Evolutionary conservation across 2,888 invertebrate genomes (phyloP).

Genomic region (Cabera pusaria): DNA sequence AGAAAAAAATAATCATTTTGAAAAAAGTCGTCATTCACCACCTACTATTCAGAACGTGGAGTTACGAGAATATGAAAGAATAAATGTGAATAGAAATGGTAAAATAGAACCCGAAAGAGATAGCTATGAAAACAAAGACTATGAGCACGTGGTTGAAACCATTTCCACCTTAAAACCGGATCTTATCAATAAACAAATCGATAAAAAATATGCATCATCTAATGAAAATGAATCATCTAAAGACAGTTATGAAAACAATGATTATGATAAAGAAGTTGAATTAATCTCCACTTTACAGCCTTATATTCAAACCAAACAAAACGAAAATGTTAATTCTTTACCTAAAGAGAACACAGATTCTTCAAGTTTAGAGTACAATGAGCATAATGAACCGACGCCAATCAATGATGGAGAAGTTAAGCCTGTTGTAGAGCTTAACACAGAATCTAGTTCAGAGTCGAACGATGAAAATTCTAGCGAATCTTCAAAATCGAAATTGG

Average conservation of each 20-base stretch:
- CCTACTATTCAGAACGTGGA: slow-evolving; percentile 51
- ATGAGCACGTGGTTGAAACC: slow-evolving; percentile 32
- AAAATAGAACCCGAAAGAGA: slow-evolving; percentile 46
- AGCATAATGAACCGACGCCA: slow-evolving; percentile 41
- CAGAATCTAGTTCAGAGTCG: slow-evolving; percentile 50
- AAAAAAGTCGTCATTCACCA: slow-evolving; percentile 20
- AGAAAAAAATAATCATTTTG: slow-evolving; percentile 1
- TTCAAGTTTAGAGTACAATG: slow-evolving; percentile 33
- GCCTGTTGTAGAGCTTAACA: slow-evolving; percentile 69
- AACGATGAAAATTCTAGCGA: slow-evolving; percentile 40
- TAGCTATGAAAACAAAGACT: slow-evolving; percentile 31
- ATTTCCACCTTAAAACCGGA: too few species aligned
- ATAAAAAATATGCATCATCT: too few species aligned
- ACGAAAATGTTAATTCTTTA: slow-evolving; percentile 27
- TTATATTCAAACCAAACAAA: slow-evolving; percentile 17
- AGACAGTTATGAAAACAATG: slow-evolving; percentile 38
- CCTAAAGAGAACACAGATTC: slow-evolving; percentile 31
- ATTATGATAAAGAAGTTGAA: slow-evolving; percentile 31
- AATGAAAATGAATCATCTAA: too few species aligned
- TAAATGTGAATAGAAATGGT: slow-evolving; percentile 50
- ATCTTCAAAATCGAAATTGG: slow-evolving; percentile 31
- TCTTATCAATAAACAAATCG: too few species aligned
- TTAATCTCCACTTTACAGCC: slow-evolving; percentile 31
- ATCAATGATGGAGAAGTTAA: slow-evolving; percentile 67
- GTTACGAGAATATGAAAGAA: slow-evolving; percentile 53